Conservation (phyloP, 64 coral and sea anemone genomes). For the Acropora tenuis region DNA sequence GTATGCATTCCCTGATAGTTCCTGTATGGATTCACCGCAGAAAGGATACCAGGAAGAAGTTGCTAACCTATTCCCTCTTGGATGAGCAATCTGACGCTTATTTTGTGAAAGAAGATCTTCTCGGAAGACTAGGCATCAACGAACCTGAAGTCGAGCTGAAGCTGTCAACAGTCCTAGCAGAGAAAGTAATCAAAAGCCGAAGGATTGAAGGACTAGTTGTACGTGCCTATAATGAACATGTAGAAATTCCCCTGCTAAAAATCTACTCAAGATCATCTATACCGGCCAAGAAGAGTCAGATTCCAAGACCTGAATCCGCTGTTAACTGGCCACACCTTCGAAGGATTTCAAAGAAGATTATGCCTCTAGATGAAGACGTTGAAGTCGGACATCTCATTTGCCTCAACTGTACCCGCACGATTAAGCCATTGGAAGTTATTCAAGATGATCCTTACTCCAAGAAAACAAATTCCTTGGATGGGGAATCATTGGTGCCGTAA, state of each 20-base stretch:
- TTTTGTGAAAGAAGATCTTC: constrained; percentile 51
- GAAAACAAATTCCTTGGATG: constrained; percentile 62
- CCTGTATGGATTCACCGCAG: not conserved
- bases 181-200: constrained; percentile 49
- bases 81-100: constrained; percentile 78
- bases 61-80: constrained; percentile 58
- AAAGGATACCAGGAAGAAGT: not conserved
- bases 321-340: constrained; percentile 62
- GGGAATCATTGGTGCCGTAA: constrained; percentile 37
- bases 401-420: constrained; percentile 47
- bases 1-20: constrained; percentile 22
- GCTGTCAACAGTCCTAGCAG: constrained; percentile 62
- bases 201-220: constrained; percentile 51
- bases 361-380: constrained; percentile 42
- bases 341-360: constrained; percentile 30
- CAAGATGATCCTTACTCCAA: constrained; percentile 53
- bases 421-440: constrained; percentile 63
- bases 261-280: constrained; percentile 58
- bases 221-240: constrained; percentile 35
- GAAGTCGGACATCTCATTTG: constrained; percentile 53
- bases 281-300: constrained; percentile 41
- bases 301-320: constrained; percentile 76
- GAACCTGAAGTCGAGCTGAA: constrained; percentile 64
- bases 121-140: constrained; percentile 11
- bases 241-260: constrained; percentile 55